Percentiles rank a stretch among this genome's conserved stretches.
These are phyloP conservation scores for Diplodus sargus DNA, from an alignment of 2,797 vertebrate genomes.

Conservation along the genomic window DNA sequence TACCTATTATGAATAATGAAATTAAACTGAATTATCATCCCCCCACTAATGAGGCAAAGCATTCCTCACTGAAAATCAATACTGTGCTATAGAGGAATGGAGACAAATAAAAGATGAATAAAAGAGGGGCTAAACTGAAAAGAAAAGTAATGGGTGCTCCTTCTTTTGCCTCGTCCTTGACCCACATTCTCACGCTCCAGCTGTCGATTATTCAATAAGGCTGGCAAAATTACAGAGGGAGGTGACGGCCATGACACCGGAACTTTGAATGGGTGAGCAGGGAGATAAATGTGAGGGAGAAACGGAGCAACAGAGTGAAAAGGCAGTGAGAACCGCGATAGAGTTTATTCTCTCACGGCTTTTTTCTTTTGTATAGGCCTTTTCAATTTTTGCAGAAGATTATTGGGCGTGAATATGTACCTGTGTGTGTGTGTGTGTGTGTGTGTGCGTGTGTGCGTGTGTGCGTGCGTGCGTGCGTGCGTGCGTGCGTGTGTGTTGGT, in stretches of 20 bases:
- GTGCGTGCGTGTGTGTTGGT: background rate
- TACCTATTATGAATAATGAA: conserved; percentile 73
- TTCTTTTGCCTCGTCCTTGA: conserved; percentile 68
- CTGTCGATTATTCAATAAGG: conserved; percentile 74
- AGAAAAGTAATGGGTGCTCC: conserved; percentile 57
- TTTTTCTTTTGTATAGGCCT: conserved; percentile 8
- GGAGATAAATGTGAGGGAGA: conserved; percentile 57
- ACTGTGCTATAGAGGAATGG: conserved; percentile 49
- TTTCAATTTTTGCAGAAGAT: conserved; percentile 30
- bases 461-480: background rate
- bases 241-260: conserved; percentile 63
- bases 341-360: conserved; percentile 25
- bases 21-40: conserved; percentile 72
- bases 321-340: background rate
- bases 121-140: conserved; percentile 50
- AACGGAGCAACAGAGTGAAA: conserved; percentile 37
- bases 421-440: background rate
- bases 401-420: conserved; percentile 1
- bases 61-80: conserved; percentile 66
- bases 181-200: conserved; percentile 70
- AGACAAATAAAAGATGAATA: conserved; percentile 63
- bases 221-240: conserved; percentile 59
- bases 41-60: conserved; percentile 70
- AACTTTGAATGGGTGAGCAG: conserved; percentile 50
- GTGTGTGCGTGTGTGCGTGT: background rate